These are phyloP conservation scores for Drosophila albomicans DNA, from an alignment of 1,140 invertebrate species.

Conservation along the genomic window DNA sequence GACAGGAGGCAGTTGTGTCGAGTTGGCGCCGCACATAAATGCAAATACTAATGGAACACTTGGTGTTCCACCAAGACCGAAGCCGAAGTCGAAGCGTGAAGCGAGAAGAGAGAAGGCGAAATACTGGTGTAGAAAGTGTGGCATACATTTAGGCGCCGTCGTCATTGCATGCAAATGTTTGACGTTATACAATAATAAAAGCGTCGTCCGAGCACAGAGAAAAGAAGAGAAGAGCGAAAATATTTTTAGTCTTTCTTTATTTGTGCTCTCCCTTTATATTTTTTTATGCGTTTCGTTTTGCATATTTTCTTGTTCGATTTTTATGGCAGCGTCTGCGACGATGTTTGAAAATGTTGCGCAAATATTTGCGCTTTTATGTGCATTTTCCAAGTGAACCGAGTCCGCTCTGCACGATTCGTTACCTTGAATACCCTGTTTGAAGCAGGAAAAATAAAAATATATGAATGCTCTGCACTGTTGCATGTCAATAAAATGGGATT, in stretches of 20 bases:
- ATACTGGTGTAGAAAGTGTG: constrained; percentile 64
- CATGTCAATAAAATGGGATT: background rate
- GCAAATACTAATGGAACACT: constrained; percentile 71
- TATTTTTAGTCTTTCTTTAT: constrained; percentile 36
- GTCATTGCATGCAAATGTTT: constrained; percentile 76
- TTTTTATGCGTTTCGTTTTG: constrained; percentile 66
- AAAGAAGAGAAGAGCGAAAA: constrained; percentile 32
- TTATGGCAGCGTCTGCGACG: constrained; percentile 68
- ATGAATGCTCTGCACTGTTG: background rate
- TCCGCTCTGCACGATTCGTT: background rate
- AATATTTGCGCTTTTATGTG: constrained; percentile 80
- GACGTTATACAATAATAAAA: constrained; percentile 75
- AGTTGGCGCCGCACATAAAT: constrained; percentile 78
- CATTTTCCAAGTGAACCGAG: constrained; percentile 35
- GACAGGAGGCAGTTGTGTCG: constrained; percentile 12
- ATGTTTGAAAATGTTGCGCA: constrained; percentile 76
- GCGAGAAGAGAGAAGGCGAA: background rate
- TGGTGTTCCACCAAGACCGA: background rate
- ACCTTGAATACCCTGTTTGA: background rate
- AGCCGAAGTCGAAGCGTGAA: background rate
- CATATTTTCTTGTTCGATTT: constrained; percentile 79
- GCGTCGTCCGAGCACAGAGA: constrained; percentile 60
- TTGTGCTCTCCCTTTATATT: constrained; percentile 35
- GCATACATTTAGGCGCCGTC: constrained; percentile 76
- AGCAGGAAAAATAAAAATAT: background rate